phyloP scores from a whole-genome alignment of 2,888 invertebrate species.

The Polyommatus iphigenia region DNA sequence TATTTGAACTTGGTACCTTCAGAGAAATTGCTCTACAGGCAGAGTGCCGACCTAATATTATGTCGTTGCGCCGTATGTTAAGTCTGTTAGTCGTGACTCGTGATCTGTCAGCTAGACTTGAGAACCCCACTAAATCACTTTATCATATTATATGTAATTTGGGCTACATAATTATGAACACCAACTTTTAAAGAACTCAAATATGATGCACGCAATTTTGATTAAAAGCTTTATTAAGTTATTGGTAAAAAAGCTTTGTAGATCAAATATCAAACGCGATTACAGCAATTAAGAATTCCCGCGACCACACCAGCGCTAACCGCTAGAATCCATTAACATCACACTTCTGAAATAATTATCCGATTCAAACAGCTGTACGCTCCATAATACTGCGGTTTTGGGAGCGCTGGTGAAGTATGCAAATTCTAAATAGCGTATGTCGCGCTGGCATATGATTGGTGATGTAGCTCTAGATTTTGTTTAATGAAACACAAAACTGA shows the following conservation, averaged over 20 bases:
- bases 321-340: constrained; percentile 17
- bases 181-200: not conserved
- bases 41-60: no score
- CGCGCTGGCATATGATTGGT: not conserved
- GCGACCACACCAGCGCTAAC: not conserved
- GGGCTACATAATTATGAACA: no score
- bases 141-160: no score
- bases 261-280: not conserved
- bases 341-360: not conserved
- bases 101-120: no score
- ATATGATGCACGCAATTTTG: not conserved
- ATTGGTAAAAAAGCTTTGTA: not conserved
- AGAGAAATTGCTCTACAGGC: no score
- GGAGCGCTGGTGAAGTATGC: not conserved
- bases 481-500: no score
- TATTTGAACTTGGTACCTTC: no score
- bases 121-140: no score
- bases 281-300: constrained; percentile 2
- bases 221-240: not conserved
- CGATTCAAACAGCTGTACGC: constrained; percentile 4
- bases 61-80: no score
- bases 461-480: no score
- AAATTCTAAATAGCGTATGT: constrained; percentile 13
- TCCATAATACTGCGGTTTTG: constrained; percentile 3
- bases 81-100: no score